Percentiles rank a stretch among this genome's conserved stretches.
Conservation (phyloP, 2,888 invertebrate species). For the Sialis lutaria region DNA sequence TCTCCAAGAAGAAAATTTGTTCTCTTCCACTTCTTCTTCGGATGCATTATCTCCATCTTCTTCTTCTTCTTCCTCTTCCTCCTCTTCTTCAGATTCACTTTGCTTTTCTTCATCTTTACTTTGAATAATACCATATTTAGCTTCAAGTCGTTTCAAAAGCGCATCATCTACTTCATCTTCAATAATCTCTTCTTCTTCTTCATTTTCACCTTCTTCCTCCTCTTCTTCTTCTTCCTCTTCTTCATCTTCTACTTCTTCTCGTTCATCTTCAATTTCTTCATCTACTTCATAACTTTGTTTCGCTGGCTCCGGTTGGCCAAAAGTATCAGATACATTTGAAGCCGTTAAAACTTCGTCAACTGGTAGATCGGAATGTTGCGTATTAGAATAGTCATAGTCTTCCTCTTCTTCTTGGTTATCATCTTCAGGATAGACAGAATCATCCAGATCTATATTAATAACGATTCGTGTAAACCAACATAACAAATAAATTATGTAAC, state of each 20-base stretch:
- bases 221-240: slow-evolving; percentile 7
- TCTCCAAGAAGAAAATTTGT: slow-evolving; percentile 20
- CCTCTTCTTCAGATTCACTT: slow-evolving; percentile 30
- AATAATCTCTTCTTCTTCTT: slow-evolving; percentile 11
- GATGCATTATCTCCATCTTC: slow-evolving; percentile 16
- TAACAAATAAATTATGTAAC: neutral
- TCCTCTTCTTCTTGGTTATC: no score
- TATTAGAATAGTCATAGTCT: no score
- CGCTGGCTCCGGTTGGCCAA: slow-evolving; percentile 16
- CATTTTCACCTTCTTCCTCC: slow-evolving; percentile 7
- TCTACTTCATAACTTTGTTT: slow-evolving; percentile 22
- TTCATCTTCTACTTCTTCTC: slow-evolving; percentile 9
- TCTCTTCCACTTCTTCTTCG: slow-evolving; percentile 12
- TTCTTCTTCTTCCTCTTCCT: slow-evolving; percentile 20
- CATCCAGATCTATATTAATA: neutral
- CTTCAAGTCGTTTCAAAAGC: slow-evolving; percentile 48
- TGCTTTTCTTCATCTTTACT: slow-evolving; percentile 25
- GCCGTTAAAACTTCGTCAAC: slow-evolving; percentile 17
- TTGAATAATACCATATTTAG: slow-evolving; percentile 45
- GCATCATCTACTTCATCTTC: slow-evolving; percentile 50
- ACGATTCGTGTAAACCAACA: neutral
- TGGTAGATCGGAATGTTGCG: slow-evolving; percentile 7
- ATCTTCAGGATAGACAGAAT: neutral
- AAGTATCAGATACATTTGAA: slow-evolving; percentile 18
- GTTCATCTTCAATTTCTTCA: slow-evolving; percentile 31